phyloP scores from a whole-genome alignment of 2,113 vertebrate genomes.

The Pavo muticus region DNA sequence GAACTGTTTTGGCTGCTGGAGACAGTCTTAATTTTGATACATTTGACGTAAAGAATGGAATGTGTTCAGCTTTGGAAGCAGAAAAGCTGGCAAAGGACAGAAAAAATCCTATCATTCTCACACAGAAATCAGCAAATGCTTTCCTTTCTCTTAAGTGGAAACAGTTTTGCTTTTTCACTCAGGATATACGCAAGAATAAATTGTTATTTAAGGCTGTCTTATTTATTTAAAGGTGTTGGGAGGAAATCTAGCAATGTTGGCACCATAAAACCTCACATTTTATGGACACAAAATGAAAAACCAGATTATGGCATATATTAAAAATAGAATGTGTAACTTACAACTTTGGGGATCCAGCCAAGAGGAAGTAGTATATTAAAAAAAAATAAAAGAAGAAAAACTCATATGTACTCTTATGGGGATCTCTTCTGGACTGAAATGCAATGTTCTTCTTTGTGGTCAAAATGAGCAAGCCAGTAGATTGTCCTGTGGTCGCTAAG shows the following conservation, averaged over 20 bases:
- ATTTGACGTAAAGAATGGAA: constrained; percentile 53
- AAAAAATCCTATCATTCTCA: background rate
- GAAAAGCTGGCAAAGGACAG: background rate
- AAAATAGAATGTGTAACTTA: background rate
- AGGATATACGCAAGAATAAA: background rate
- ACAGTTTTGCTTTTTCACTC: background rate
- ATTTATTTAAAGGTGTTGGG: background rate
- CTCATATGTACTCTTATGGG: background rate
- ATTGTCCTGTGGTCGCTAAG: background rate
- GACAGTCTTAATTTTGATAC: constrained; percentile 63
- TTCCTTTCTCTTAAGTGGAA: background rate
- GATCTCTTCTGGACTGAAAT: background rate
- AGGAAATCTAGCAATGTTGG: background rate
- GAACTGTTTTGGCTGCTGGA: constrained; percentile 66
- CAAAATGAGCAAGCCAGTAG: background rate
- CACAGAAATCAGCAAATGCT: background rate
- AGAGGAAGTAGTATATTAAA: constrained; percentile 2
- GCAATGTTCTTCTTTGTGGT: background rate
- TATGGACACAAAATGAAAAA: constrained; percentile 35
- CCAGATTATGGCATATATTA: background rate
- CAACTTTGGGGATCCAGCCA: background rate
- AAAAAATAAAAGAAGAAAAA: background rate
- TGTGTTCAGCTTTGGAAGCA: constrained; percentile 26
- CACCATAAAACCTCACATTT: constrained; percentile 16
- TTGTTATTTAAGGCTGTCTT: background rate